Percentiles rank a stretch among this genome's conserved stretches.
These are phyloP conservation scores for Ladona fulva DNA, from an alignment of 1,140 invertebrate genomes.

Conservation along the genomic window DNA sequence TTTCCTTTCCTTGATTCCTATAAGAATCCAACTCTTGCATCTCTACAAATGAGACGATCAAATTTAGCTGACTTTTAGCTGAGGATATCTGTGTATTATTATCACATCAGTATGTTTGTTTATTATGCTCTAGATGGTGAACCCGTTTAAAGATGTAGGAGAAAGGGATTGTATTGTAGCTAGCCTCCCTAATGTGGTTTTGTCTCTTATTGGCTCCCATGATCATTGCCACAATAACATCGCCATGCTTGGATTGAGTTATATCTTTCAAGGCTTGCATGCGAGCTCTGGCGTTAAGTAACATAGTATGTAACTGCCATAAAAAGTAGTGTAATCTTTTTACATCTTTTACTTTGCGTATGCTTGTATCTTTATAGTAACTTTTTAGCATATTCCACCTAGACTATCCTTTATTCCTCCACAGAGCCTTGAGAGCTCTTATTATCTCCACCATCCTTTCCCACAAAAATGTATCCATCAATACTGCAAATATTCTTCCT, in stretches of 20 bases:
- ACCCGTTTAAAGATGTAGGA: neutral
- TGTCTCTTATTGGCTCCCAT: neutral
- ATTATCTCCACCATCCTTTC: neutral
- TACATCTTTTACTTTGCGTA: neutral
- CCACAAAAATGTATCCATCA: neutral
- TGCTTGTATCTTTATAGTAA: slow-evolving; percentile 7
- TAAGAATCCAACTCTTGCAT: neutral
- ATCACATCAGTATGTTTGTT: neutral
- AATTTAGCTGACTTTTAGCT: neutral
- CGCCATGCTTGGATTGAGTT: neutral
- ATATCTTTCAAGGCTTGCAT: neutral
- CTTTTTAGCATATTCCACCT: slow-evolving; percentile 1
- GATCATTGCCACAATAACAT: neutral
- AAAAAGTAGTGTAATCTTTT: slow-evolving; percentile 6
- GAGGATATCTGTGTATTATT: neutral
- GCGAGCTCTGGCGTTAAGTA: neutral
- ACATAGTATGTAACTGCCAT: slow-evolving; percentile 1
- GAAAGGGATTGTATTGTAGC: neutral
- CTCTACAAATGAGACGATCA: neutral
- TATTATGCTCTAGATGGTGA: slow-evolving; percentile 6
- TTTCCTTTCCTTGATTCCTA: neutral
- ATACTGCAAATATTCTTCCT: neutral
- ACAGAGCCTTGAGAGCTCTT: neutral
- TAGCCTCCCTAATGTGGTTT: neutral
- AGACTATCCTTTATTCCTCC: neutral